phyloP scores from a whole-genome alignment of 2,113 vertebrate genomes.

The Cinclus mexicanus region DNA sequence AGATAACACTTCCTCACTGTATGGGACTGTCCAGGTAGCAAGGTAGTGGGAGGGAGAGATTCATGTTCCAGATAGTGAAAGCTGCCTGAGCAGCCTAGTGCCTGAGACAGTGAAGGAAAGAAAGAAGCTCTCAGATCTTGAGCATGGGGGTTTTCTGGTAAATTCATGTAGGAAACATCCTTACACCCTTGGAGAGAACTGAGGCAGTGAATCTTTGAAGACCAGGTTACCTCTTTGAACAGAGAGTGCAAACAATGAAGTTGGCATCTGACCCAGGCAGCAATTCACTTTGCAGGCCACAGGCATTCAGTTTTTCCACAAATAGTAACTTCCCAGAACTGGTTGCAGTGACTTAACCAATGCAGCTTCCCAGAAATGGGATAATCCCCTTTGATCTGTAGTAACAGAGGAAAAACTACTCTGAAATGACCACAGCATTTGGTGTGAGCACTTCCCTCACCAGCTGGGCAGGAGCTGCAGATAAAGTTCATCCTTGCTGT shows the following conservation, averaged over 20 bases:
- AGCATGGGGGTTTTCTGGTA: background rate
- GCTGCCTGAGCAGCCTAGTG: background rate
- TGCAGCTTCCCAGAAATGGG: conserved; percentile 21
- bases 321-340: background rate
- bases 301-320: background rate
- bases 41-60: background rate
- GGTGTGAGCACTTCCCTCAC: background rate
- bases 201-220: background rate
- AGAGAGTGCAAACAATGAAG: background rate
- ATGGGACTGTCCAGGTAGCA: background rate
- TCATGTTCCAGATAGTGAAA: background rate
- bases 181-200: background rate
- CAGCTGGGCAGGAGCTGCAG: background rate
- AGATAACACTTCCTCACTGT: background rate
- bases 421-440: background rate
- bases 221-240: background rate
- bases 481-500: background rate
- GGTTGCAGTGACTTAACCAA: background rate
- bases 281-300: background rate
- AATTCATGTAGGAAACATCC: background rate
- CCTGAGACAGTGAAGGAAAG: background rate
- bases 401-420: background rate
- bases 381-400: background rate
- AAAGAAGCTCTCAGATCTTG: background rate
- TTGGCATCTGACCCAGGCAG: background rate